phyloP scores from a whole-genome alignment of 2,113 vertebrate species.

The Megalops atlanticus region DNA sequence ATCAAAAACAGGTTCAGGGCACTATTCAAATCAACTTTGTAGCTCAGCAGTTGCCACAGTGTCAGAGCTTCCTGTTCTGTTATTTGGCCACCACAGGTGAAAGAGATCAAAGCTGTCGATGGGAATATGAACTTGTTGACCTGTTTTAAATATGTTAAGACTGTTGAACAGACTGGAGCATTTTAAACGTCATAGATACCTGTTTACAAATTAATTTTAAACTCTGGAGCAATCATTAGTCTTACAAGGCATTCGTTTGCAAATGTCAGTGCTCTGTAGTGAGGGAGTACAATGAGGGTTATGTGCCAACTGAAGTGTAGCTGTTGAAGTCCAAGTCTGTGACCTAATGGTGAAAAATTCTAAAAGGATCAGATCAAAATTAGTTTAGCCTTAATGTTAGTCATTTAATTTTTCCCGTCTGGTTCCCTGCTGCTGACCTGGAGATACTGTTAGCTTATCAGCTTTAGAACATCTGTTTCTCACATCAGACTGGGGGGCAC shows the following conservation, averaged over 20 bases:
- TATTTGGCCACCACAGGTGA: background rate
- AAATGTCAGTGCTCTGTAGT: background rate
- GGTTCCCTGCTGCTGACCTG: background rate
- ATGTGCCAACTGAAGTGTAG: background rate
- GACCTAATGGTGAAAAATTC: background rate
- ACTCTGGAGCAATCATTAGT: background rate
- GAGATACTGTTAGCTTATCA: background rate
- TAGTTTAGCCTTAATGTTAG: slow-evolving; percentile 2
- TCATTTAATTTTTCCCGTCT: background rate
- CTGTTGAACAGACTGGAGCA: background rate
- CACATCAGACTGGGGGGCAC: background rate
- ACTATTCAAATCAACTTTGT: background rate
- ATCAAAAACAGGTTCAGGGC: background rate
- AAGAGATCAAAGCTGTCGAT: background rate
- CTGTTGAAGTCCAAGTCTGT: background rate
- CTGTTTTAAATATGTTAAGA: background rate
- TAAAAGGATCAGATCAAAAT: background rate
- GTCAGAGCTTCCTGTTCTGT: background rate
- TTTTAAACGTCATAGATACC: background rate
- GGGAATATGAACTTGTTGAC: background rate
- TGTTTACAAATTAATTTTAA: background rate
- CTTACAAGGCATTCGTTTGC: background rate
- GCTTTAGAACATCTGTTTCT: background rate
- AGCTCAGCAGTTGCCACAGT: background rate
- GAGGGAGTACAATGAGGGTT: background rate